These are phyloP conservation scores for Tolypeutes matacus DNA, from an alignment of 2,797 vertebrate species.

Conservation along the genomic window DNA sequence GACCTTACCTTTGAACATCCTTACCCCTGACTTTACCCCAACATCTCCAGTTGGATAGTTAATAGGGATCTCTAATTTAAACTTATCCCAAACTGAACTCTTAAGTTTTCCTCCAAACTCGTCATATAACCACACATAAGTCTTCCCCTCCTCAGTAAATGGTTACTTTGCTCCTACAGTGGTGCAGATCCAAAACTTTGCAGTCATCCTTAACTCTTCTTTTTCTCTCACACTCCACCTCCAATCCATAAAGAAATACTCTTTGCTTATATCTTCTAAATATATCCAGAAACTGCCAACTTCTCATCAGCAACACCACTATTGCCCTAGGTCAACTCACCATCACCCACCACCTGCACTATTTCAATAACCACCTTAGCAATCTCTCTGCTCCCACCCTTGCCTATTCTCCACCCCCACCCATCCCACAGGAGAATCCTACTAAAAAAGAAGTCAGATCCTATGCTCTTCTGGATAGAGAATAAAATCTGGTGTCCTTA, in stretches of 20 bases:
- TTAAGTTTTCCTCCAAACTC: background rate
- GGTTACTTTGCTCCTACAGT: background rate
- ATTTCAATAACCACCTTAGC: background rate
- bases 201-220: background rate
- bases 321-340: no score
- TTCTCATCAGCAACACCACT: no score
- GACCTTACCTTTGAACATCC: background rate
- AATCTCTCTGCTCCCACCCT: background rate
- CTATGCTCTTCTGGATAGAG: background rate
- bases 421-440: background rate
- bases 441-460: background rate
- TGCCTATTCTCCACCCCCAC: background rate
- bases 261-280: background rate
- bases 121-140: fast-evolving
- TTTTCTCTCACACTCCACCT: background rate
- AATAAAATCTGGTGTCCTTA: background rate
- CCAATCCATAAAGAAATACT: background rate
- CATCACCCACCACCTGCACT: background rate
- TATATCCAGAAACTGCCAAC: background rate
- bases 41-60: background rate
- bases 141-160: background rate
- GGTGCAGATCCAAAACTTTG: background rate
- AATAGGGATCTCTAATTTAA: background rate
- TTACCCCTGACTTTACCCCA: background rate
- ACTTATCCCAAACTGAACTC: background rate